Evolutionary conservation across 2,888 invertebrate species (phyloP).

Genomic region (Chymomyza caudatula): DNA sequence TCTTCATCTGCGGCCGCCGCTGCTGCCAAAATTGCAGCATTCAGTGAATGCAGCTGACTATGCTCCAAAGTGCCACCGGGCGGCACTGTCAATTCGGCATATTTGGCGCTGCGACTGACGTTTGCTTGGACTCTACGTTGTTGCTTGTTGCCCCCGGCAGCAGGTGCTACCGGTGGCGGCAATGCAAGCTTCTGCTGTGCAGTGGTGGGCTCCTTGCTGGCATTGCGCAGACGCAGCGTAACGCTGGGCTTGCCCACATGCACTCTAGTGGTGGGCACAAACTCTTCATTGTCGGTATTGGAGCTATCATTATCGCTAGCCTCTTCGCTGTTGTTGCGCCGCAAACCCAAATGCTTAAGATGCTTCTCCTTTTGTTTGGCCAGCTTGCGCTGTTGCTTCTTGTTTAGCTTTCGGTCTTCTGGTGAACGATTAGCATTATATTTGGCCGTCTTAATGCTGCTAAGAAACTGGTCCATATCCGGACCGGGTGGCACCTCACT

Average conservation of each 20-base stretch:
- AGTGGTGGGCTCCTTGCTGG: constrained; percentile 32
- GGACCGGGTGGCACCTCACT: constrained; percentile 64
- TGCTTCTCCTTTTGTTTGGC: constrained; percentile 81
- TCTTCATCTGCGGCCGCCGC: neutral
- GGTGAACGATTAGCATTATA: constrained; percentile 75
- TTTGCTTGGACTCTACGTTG: neutral
- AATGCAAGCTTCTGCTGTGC: neutral
- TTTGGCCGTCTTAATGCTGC: constrained; percentile 75
- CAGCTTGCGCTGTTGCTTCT: constrained; percentile 77
- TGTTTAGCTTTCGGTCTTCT: constrained; percentile 77
- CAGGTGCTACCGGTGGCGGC: constrained; percentile 9
- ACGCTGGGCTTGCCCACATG: constrained; percentile 76
- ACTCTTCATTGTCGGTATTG: constrained; percentile 77
- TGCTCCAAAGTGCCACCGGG: constrained; percentile 36
- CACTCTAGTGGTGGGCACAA: constrained; percentile 74
- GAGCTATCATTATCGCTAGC: constrained; percentile 72
- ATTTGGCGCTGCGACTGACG: neutral
- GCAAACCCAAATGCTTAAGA: constrained; percentile 80
- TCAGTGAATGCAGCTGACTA: constrained; percentile 40
- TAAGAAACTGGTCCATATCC: constrained; percentile 74
- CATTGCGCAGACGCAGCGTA: constrained; percentile 72
- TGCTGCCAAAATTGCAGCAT: constrained; percentile 44
- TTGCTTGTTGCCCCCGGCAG: constrained; percentile 5
- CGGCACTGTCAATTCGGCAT: neutral
- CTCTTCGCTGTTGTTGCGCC: constrained; percentile 68